Percentiles rank a stretch among this genome's conserved stretches.
These are phyloP conservation scores for Hypena proboscidalis DNA, from an alignment of 2,888 invertebrate genomes.

Conservation along the genomic window DNA sequence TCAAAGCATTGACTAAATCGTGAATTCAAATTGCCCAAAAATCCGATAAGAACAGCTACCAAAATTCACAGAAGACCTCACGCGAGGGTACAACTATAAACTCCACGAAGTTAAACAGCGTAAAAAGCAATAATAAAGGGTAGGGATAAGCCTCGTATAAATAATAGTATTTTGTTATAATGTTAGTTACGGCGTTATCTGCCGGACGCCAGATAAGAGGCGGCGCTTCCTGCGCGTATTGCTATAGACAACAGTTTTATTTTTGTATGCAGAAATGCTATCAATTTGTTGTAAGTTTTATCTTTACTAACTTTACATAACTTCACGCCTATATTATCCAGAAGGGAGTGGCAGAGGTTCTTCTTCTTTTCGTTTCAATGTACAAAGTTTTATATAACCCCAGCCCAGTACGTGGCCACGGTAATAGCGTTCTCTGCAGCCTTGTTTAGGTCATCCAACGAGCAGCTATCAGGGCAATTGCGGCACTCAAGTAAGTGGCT, in stretches of 20 bases:
- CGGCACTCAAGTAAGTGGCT: no score
- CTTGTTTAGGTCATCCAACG: no score
- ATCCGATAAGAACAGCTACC: not conserved
- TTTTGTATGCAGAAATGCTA: slow-evolving; percentile 21
- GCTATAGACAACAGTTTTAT: slow-evolving; percentile 13
- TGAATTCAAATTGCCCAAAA: no score
- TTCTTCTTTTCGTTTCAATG: no score
- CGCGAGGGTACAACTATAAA: slow-evolving; percentile 8
- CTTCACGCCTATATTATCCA: no score
- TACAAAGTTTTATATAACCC: no score
- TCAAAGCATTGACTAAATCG: no score
- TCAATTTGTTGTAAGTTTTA: not conserved
- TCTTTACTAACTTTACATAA: no score
- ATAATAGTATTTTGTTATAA: slow-evolving; percentile 26
- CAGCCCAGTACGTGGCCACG: no score
- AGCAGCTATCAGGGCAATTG: no score
- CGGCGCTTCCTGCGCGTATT: slow-evolving; percentile 53
- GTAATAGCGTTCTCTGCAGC: no score
- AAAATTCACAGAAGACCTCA: not conserved
- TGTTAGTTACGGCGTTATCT: slow-evolving; percentile 46
- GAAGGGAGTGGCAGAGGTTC: no score
- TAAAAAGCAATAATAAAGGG: slow-evolving; percentile 20
- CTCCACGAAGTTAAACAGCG: slow-evolving; percentile 12
- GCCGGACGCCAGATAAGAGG: slow-evolving; percentile 57
- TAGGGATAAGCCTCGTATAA: slow-evolving; percentile 20